These are phyloP conservation scores for Orientallactaga sibirica DNA, from an alignment of 2,797 vertebrate species.

Conservation along the genomic window DNA sequence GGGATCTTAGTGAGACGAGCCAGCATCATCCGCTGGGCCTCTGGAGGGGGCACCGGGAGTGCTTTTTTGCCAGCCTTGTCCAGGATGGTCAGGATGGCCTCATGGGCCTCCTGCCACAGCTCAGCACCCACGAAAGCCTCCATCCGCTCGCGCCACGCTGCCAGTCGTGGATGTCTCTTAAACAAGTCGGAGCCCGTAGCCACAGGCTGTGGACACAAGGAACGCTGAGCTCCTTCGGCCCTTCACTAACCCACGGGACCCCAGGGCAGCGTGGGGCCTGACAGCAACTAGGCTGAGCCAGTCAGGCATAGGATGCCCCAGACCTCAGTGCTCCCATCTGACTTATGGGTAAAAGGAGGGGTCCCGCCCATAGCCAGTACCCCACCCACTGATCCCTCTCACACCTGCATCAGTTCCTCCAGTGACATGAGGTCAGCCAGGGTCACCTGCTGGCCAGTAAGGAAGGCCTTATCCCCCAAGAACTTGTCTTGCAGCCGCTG, in stretches of 20 bases:
- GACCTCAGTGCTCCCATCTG: not conserved
- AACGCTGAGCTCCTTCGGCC: not conserved
- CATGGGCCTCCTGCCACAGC: conserved; percentile 87
- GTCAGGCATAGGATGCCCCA: not conserved
- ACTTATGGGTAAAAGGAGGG: not conserved
- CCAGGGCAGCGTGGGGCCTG: not conserved
- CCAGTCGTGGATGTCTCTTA: conserved; percentile 83
- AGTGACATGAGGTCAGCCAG: conserved; percentile 92
- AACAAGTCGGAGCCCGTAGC: conserved; percentile 87
- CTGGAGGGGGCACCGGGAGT: not conserved
- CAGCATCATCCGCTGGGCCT: not conserved
- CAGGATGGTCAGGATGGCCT: conserved; percentile 80
- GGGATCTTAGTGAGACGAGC: not conserved
- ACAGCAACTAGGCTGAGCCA: not conserved
- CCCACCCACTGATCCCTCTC: too few species aligned
- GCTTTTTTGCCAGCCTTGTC: conserved; percentile 45
- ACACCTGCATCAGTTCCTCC: conserved; percentile 92
- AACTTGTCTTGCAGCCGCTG: conserved; percentile 91
- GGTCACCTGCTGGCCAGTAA: conserved; percentile 89
- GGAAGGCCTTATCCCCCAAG: conserved; percentile 91
- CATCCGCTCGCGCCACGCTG: conserved; percentile 86
- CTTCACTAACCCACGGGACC: not conserved
- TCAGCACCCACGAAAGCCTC: conserved; percentile 85
- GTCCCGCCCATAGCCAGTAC: not conserved
- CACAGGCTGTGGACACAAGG: conserved; percentile 83